These are phyloP conservation scores for Ptychobarbus kaznakovi DNA, from an alignment of 2,797 vertebrate genomes.

Conservation along the genomic window DNA sequence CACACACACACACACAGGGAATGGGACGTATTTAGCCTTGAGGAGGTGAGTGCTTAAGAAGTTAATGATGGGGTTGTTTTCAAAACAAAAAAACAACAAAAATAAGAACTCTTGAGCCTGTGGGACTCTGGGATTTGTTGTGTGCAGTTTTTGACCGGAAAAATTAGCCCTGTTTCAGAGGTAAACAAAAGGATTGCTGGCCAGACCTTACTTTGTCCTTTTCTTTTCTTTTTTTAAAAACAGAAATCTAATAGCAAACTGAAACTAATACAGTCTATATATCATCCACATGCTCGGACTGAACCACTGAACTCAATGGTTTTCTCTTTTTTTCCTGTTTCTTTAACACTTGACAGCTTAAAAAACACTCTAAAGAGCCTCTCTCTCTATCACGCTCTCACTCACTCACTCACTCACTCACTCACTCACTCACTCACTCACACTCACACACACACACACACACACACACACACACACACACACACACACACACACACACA, in stretches of 20 bases:
- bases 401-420: too few relatives aligned
- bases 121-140: conserved; percentile 19
- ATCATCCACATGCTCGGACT: background rate
- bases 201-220: background rate
- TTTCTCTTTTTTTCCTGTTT: background rate
- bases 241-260: background rate
- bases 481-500: too few relatives aligned
- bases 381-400: background rate
- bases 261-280: conserved; percentile 34
- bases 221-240: background rate
- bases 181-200: conserved; percentile 8
- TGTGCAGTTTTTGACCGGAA: conserved; percentile 24
- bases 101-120: conserved; percentile 26
- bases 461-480: too few relatives aligned
- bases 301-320: background rate
- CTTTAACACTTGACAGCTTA: conserved; percentile 32
- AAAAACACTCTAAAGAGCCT: conserved; percentile 5
- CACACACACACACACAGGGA: conserved; percentile 11
- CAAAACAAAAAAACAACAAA: conserved; percentile 50
- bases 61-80: conserved; percentile 53
- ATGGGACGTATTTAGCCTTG: conserved; percentile 33
- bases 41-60: conserved; percentile 51
- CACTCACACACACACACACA: background rate
- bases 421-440: background rate
- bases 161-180: background rate